Evolutionary conservation across 2,888 invertebrate species (phyloP).

Genomic region (Cephus sareptanus): DNA sequence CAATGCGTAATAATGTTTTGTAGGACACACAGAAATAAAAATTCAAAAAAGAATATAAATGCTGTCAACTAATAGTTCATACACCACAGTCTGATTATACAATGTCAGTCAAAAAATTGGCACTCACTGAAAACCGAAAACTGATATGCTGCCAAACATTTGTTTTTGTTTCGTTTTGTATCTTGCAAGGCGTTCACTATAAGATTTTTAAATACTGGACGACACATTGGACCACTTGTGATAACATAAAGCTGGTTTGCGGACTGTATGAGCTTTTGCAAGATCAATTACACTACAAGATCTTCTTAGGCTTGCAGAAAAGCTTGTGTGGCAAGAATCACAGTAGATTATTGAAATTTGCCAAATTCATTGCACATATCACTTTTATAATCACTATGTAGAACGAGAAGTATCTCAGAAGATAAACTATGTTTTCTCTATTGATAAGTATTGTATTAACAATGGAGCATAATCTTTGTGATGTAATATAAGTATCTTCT

Average conservation of each 20-base stretch:
- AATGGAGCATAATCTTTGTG: not conserved
- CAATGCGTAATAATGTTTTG: not conserved
- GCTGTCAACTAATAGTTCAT: not conserved
- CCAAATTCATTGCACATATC: not conserved
- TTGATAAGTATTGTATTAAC: not conserved
- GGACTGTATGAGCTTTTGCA: not conserved
- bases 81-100: not conserved
- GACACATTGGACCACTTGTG: not conserved
- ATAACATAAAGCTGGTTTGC: not conserved
- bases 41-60: not conserved
- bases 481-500: not conserved
- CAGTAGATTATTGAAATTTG: not conserved
- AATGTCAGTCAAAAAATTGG: not conserved
- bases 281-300: not conserved
- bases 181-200: not conserved
- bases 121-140: not conserved
- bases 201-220: not conserved
- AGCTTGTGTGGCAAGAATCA: not conserved
- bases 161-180: not conserved
- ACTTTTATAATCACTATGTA: not conserved
- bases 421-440: not conserved
- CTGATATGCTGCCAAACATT: not conserved
- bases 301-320: not conserved
- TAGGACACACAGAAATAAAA: not conserved
- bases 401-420: not conserved